phyloP scores from a whole-genome alignment of 2,113 vertebrate species.

The Alces alces region DNA sequence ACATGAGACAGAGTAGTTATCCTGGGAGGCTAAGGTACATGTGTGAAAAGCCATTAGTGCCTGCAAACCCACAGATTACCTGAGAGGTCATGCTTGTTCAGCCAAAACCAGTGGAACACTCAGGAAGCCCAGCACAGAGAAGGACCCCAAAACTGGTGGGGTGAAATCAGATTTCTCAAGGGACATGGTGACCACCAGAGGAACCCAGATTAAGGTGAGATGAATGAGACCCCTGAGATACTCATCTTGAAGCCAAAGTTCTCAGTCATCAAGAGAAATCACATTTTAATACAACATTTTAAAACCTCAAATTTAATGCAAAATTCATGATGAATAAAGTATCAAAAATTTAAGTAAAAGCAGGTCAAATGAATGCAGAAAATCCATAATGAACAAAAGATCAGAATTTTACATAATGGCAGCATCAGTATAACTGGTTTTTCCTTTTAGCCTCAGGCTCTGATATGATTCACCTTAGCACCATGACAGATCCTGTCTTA shows the following conservation, averaged over 20 bases:
- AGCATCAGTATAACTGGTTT: neutral
- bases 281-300: neutral
- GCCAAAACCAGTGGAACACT: neutral
- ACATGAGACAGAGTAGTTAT: neutral
- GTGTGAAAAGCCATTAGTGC: neutral
- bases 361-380: neutral
- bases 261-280: neutral
- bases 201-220: neutral
- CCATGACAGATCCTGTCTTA: neutral
- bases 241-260: neutral
- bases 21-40: neutral
- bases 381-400: neutral
- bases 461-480: neutral
- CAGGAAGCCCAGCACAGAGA: neutral
- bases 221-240: neutral
- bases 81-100: neutral
- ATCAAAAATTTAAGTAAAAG: neutral
- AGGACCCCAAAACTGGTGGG: too few relatives aligned
- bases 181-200: accelerated
- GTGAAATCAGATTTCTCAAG: neutral
- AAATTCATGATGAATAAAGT: neutral
- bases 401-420: neutral
- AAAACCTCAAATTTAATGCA: neutral
- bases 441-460: neutral
- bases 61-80: neutral